These are phyloP conservation scores for Rhinophrynus dorsalis DNA, from an alignment of 2,797 vertebrate species.

Conservation along the genomic window DNA sequence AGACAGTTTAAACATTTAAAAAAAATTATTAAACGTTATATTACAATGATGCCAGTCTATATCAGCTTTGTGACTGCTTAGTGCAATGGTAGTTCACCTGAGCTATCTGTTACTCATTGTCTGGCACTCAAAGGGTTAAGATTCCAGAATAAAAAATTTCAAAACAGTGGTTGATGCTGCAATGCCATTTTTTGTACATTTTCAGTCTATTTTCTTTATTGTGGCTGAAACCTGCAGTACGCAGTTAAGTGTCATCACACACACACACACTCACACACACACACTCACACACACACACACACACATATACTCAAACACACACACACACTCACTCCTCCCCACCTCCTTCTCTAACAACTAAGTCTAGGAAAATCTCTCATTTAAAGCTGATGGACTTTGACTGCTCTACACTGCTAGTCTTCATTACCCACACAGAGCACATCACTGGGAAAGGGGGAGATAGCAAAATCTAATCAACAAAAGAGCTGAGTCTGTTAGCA, in stretches of 20 bases:
- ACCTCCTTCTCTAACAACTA: constrained; percentile 22
- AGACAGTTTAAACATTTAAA: no score
- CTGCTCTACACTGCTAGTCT: constrained; percentile 21
- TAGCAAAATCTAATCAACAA: not conserved
- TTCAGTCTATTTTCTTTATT: not conserved
- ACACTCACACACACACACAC: no score
- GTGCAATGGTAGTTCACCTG: no score
- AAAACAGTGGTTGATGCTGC: no score
- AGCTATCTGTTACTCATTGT: no score
- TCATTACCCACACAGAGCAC: constrained; percentile 7
- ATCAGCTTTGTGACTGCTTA: no score
- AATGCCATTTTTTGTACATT: not conserved
- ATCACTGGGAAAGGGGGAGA: not conserved
- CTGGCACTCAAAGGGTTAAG: no score
- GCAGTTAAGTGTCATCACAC: constrained; percentile 33
- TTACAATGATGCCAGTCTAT: no score
- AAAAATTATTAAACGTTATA: no score
- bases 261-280: no score
- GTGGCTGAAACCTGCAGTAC: not conserved
- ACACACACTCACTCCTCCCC: constrained; percentile 38
- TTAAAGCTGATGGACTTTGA: constrained; percentile 50
- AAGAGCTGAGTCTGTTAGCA: not conserved
- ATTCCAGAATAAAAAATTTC: no score
- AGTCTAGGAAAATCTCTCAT: constrained; percentile 39
- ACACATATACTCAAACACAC: no score